phyloP scores from a whole-genome alignment of 2,797 vertebrate species.

The Acridotheres tristis region DNA sequence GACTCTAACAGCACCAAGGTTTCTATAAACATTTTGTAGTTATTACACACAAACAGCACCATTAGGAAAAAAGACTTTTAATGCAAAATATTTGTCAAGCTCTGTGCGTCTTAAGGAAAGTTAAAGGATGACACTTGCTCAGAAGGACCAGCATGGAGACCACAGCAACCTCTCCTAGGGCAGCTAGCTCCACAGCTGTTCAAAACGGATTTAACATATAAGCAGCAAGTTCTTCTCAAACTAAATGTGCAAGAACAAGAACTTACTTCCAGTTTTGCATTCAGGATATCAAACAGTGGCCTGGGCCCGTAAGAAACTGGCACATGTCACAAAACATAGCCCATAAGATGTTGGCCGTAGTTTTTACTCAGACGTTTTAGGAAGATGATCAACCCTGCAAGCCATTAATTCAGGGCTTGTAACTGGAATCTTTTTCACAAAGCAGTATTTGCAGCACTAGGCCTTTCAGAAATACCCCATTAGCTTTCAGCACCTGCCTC shows the following conservation, averaged over 20 bases:
- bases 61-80: neutral
- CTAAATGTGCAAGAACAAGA: neutral
- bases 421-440: neutral
- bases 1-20: neutral
- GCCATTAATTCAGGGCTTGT: neutral
- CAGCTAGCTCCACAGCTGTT: neutral
- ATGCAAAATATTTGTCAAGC: neutral
- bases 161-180: neutral
- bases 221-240: neutral
- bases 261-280: neutral
- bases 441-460: neutral
- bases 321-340: neutral
- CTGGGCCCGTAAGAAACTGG: neutral
- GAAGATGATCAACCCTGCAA: neutral
- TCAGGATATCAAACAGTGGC: neutral
- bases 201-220: neutral
- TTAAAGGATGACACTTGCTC: neutral
- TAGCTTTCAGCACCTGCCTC: conserved; percentile 22
- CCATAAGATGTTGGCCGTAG: neutral
- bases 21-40: neutral
- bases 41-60: neutral
- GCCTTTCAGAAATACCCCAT: neutral
- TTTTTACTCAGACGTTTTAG: neutral
- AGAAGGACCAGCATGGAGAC: neutral
- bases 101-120: no score